Conservation (phyloP, 2,797 vertebrate species). For the Tympanoctomys barrerae region DNA sequence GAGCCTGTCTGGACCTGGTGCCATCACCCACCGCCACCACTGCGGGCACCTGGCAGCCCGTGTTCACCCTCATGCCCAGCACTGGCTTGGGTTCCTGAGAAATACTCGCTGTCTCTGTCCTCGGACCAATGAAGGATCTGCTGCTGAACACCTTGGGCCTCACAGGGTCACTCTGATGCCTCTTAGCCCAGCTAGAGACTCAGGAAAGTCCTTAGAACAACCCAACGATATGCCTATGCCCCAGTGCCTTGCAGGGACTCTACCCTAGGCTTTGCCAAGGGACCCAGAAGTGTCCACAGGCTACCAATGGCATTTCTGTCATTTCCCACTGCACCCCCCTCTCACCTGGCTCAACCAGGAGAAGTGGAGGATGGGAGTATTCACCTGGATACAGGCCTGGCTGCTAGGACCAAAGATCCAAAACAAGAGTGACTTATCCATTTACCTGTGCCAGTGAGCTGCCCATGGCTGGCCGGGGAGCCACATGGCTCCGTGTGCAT, state of each 20-base stretch:
- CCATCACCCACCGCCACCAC: no score
- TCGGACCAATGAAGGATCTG: neutral
- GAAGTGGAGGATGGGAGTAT: no score
- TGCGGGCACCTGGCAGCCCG: no score
- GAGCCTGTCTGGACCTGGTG: neutral
- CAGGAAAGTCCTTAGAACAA: no score
- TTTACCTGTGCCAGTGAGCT: neutral
- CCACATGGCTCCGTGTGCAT: neutral
- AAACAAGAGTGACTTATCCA: neutral
- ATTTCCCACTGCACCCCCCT: neutral
- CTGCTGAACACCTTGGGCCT: neutral
- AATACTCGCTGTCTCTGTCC: no score
- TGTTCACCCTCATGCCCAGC: neutral
- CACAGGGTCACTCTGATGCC: neutral
- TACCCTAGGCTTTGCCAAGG: neutral
- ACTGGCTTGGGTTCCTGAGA: neutral
- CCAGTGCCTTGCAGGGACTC: fast-evolving
- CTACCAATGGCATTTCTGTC: neutral
- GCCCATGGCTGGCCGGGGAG: fast-evolving
- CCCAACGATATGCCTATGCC: no score
- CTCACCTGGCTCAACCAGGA: neutral
- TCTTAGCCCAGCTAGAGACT: neutral
- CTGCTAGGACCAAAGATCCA: neutral
- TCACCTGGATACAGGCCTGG: neutral
- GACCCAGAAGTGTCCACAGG: neutral